Evolutionary conservation across 2,888 invertebrate genomes (phyloP).

Genomic region (Eupithecia dodoneata): DNA sequence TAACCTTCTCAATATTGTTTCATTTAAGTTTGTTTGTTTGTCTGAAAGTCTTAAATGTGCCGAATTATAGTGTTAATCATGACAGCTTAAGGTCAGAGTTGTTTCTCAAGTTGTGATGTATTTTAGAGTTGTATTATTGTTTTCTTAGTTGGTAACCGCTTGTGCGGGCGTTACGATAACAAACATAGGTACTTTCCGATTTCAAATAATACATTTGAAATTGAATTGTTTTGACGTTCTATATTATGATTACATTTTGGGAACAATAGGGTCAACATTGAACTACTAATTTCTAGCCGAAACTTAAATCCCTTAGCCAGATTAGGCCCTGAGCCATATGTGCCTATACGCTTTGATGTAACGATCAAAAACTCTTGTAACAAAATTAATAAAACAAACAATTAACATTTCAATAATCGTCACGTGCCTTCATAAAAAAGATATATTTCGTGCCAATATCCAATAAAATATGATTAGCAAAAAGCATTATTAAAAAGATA

Average conservation of each 20-base stretch:
- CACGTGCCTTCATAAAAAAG: background rate
- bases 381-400: background rate
- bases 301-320: background rate
- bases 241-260: background rate
- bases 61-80: background rate
- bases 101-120: constrained; percentile 33
- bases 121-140: constrained; percentile 21
- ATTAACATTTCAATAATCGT: background rate
- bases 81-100: constrained; percentile 36
- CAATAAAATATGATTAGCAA: constrained; percentile 28
- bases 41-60: constrained; percentile 37
- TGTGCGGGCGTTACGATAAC: constrained; percentile 51
- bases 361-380: background rate
- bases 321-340: background rate
- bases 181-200: background rate
- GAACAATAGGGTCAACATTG: background rate
- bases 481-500: constrained; percentile 52
- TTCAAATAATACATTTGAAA: background rate
- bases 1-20: constrained; percentile 35
- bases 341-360: background rate
- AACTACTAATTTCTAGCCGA: background rate
- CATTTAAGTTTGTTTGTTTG: constrained; percentile 38
- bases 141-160: constrained; percentile 43
- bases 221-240: background rate
- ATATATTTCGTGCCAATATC: constrained; percentile 4